A percentile compares a stretch with the other conserved stretches of the same genome.
Conservation (phyloP, 2,888 invertebrate genomes). For the Amphipoea lucens region DNA sequence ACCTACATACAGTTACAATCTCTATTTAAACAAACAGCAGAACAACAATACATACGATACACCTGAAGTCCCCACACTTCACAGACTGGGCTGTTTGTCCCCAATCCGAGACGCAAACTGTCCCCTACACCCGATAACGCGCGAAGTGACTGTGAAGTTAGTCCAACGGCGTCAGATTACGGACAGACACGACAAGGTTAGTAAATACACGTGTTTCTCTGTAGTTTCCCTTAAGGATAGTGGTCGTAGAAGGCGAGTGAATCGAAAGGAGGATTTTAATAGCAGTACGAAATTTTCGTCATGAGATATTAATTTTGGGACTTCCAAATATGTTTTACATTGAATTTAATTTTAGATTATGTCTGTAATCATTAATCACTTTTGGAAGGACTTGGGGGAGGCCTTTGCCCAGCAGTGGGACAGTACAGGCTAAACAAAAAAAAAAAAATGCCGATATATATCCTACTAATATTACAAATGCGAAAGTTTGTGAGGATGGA, state of each 20-base stretch:
- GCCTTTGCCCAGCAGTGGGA: too few relatives aligned
- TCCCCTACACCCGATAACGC: constrained; percentile 53
- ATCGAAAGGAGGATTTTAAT: background rate
- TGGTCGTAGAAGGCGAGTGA: background rate
- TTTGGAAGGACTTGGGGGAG: too few relatives aligned
- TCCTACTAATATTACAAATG: too few relatives aligned
- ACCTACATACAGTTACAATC: background rate
- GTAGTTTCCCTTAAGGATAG: background rate
- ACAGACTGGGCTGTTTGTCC: constrained; percentile 62
- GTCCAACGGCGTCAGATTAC: constrained; percentile 50
- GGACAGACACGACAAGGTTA: constrained; percentile 11
- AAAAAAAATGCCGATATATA: background rate
- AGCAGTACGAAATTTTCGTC: background rate
- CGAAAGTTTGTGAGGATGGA: too few relatives aligned
- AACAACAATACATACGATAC: constrained; percentile 6
- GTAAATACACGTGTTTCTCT: constrained; percentile 25
- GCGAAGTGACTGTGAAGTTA: constrained; percentile 47
- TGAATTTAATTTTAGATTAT: background rate
- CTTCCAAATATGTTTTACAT: background rate
- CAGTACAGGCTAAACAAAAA: too few relatives aligned
- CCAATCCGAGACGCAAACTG: constrained; percentile 61
- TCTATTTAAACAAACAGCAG: constrained; percentile 13
- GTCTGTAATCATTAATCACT: background rate
- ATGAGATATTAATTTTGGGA: background rate
- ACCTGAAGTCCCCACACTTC: constrained; percentile 46